Evolutionary conservation across 2,797 vertebrate genomes (phyloP).

Genomic region (Typhlichthys eigenmanni): DNA sequence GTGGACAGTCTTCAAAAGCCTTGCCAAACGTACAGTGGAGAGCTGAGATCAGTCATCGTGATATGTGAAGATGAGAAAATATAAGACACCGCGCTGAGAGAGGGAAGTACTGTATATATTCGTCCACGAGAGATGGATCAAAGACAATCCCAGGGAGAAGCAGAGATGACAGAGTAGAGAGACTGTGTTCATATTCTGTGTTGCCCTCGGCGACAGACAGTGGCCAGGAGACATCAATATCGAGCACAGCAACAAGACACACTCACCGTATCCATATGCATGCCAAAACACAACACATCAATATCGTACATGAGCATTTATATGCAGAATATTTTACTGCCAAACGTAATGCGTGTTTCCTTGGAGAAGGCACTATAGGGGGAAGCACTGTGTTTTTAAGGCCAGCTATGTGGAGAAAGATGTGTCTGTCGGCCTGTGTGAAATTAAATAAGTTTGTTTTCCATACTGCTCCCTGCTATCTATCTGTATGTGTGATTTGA

Average conservation of each 20-base stretch:
- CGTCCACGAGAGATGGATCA: conserved; percentile 54
- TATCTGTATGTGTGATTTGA: conserved; percentile 10
- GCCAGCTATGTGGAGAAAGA: conserved; percentile 44
- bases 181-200: conserved; percentile 75
- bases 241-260: conserved; percentile 76
- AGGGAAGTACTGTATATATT: conserved; percentile 35
- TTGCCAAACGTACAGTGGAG: conserved; percentile 13
- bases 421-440: conserved; percentile 30
- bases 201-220: conserved; percentile 76
- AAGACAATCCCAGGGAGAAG: conserved; percentile 39
- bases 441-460: conserved; percentile 42
- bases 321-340: conserved; percentile 80
- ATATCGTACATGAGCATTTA: conserved; percentile 82
- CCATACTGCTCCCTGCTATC: conserved; percentile 10
- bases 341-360: conserved; percentile 61
- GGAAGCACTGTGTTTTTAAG: conserved; percentile 45
- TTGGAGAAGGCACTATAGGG: conserved; percentile 45
- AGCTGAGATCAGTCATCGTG: conserved; percentile 1
- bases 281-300: conserved; percentile 70
- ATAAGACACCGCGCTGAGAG: conserved; percentile 12
- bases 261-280: conserved; percentile 57
- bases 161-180: conserved; percentile 68
- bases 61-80: too few relatives aligned
- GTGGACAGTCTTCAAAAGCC: conserved; percentile 1
- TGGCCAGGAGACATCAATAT: conserved; percentile 82